Evolutionary conservation across 1,140 invertebrate species (phyloP).

Genomic region (Procambarus virginalis): DNA sequence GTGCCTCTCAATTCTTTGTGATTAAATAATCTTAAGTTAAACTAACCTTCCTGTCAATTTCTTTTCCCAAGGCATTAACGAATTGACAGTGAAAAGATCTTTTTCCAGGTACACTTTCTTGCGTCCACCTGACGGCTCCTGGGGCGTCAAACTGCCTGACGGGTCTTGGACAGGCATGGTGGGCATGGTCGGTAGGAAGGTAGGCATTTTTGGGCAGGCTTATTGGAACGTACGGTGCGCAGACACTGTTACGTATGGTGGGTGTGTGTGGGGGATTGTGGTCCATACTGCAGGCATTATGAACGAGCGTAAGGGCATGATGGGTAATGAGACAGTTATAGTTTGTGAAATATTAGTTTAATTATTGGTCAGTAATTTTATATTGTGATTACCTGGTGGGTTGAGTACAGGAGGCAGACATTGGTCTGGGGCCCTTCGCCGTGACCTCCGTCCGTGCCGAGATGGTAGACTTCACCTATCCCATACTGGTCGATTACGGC

Average conservation of each 20-base stretch:
- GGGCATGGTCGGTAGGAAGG: neutral
- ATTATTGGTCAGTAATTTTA: neutral
- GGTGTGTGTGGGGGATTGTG: neutral
- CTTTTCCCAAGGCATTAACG: neutral
- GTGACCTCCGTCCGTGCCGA: conserved; percentile 11
- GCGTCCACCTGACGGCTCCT: neutral
- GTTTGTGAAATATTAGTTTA: neutral
- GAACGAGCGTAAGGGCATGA: neutral
- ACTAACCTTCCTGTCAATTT: neutral
- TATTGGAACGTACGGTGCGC: no score
- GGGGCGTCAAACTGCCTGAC: neutral
- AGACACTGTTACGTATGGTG: no score
- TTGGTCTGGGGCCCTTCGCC: conserved; percentile 33
- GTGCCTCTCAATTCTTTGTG: no score
- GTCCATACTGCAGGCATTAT: neutral
- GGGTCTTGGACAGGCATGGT: neutral
- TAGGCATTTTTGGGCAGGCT: neutral
- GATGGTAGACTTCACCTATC: conserved; percentile 23
- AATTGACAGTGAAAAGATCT: neutral
- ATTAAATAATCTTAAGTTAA: no score
- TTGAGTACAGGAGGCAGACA: conserved; percentile 7
- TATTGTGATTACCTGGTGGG: neutral
- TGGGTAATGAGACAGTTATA: neutral
- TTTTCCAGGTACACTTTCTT: neutral
- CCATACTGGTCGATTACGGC: conserved; percentile 21